Percentiles rank a stretch among this genome's conserved stretches.
phyloP scores from a whole-genome alignment of 2,888 invertebrate genomes.

The Drosophila meridiana region DNA sequence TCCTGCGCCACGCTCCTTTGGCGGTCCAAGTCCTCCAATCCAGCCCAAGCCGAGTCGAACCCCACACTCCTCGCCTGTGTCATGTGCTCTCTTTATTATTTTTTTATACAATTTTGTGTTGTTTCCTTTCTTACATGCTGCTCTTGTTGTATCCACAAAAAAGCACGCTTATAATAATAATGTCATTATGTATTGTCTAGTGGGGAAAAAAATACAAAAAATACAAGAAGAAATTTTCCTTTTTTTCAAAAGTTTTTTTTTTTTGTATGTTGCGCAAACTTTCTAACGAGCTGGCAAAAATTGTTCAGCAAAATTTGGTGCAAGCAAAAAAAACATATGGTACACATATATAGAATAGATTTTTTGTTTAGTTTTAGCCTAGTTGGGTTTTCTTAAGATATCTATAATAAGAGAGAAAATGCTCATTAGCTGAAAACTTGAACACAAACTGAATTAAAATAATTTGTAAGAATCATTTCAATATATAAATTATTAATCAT shows the following conservation, averaged over 20 bases:
- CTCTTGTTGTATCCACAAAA: constrained; percentile 78
- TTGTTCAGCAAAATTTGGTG: constrained; percentile 29
- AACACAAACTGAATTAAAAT: too few species aligned
- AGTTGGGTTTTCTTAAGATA: neutral
- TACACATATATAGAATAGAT: neutral
- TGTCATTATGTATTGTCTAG: constrained; percentile 62
- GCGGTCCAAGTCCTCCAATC: constrained; percentile 21
- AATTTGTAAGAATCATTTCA: too few species aligned
- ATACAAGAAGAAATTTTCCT: constrained; percentile 23
- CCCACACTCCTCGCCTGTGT: constrained; percentile 5
- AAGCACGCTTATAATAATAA: constrained; percentile 80
- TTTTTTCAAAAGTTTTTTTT: constrained; percentile 24
- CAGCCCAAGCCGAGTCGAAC: neutral
- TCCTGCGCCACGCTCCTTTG: constrained; percentile 57
- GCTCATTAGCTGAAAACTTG: neutral
- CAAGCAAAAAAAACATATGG: neutral
- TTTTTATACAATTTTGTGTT: neutral
- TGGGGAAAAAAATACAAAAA: constrained; percentile 18
- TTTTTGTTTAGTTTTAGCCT: neutral
- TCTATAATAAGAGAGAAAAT: neutral
- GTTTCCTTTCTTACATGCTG: constrained; percentile 16
- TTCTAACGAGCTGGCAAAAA: constrained; percentile 68
- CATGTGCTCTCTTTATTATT: constrained; percentile 32
- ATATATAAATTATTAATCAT: too few species aligned
- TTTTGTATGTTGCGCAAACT: constrained; percentile 67